Percentiles rank a stretch among this genome's conserved stretches.
phyloP scores from a whole-genome alignment of 1,140 invertebrate species.

The Hyphantria cunea region DNA sequence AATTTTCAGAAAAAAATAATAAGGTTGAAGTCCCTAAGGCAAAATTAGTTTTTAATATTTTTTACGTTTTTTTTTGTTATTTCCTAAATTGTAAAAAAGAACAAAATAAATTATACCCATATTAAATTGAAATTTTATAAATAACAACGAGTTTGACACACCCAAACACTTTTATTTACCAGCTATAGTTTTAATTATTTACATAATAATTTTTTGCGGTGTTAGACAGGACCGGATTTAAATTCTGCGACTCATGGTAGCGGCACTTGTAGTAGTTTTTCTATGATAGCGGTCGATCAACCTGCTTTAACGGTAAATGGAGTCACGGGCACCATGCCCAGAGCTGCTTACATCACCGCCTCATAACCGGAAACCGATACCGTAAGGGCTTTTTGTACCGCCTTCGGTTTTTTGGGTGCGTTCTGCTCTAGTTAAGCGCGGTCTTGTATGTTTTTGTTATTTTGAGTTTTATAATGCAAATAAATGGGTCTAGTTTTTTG shows the following conservation, averaged over 20 bases:
- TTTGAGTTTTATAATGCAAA: not conserved
- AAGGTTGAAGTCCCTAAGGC: too few relatives aligned
- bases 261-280: conserved; percentile 31
- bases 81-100: too few relatives aligned
- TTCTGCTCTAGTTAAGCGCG: conserved; percentile 11
- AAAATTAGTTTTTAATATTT: too few relatives aligned
- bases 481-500: too few relatives aligned
- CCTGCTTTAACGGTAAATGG: conserved; percentile 63
- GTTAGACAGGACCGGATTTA: not conserved
- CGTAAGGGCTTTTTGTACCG: conserved; percentile 10
- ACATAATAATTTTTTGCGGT: too few relatives aligned
- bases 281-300: conserved; percentile 60
- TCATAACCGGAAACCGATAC: conserved; percentile 30
- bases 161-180: too few relatives aligned
- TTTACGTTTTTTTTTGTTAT: too few relatives aligned
- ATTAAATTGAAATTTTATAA: too few relatives aligned
- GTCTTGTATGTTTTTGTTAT: not conserved
- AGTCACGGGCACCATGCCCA: conserved; percentile 34
- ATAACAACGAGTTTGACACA: too few relatives aligned
- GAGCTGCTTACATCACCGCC: conserved; percentile 30
- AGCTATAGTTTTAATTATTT: too few relatives aligned
- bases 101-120: too few relatives aligned
- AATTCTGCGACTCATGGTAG: conserved; percentile 18
- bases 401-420: conserved; percentile 18
- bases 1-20: too few relatives aligned